Base-by-base conservation (phyloP, 2,113 vertebrate species). In the Leucopsar rothschildi region DNA sequence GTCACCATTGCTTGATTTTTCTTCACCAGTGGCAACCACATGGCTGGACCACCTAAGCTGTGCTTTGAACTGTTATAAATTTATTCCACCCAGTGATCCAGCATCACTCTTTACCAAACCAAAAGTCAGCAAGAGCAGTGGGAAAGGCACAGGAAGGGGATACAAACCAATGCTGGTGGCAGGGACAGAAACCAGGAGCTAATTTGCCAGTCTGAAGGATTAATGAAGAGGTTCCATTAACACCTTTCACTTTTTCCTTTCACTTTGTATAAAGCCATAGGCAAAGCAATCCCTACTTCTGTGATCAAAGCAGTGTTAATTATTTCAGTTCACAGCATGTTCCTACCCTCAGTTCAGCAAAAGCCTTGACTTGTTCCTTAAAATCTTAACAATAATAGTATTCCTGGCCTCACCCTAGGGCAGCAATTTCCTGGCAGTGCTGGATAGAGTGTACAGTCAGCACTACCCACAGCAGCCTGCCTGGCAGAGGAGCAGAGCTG, bases 401-500 rank as follows among this genome's bases (percentile, higher is more conserved):
- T 59, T 96, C 56, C 71, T 55, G 63, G 78, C 73, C 70, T 95
- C 70, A 68, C 21, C 63, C 52, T 25, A 25, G 89, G 85, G 93
- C 82, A 94, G 79, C 89, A 80, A 50, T 69, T 91, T 89, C 79
- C 93, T 90, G 82, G 82, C 92, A 90, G 64, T 8, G 50, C 61
- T 82, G 60, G 73, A 40, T 13, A 0, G 89, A 93, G 88, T 61
- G 53, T 86, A 10, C 79, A 86, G 89, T 93, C 94, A 95, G 90
- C 94, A 87, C 73, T 82, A 52, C 92, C 77, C 84, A 88, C 84
- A 87, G 63, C 92, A 92, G 93, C 82, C 93, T 94, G 90, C 82
- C 90, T 95, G 91, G 89, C 66, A 88, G 79, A 82, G 78, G 19
- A 77, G 57, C 90, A 81, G 45, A 50, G 63, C 88, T 57, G 68